Percentiles rank a stretch among this genome's conserved stretches.
These are phyloP conservation scores for Gymnothorax reevesii DNA, from an alignment of 2,797 vertebrate genomes.

Conservation along the genomic window DNA sequence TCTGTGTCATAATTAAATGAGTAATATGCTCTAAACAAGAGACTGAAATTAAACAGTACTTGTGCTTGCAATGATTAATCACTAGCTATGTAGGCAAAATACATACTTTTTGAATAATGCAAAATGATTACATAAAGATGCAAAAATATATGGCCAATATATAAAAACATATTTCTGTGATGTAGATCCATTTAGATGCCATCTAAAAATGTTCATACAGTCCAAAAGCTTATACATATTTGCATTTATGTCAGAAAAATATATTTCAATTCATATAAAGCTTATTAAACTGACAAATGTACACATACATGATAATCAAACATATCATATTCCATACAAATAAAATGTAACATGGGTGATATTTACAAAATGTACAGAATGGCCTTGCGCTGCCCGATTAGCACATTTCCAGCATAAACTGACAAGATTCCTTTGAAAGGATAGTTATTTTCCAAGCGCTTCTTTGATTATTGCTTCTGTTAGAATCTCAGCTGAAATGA, in stretches of 20 bases:
- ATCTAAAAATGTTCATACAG: not conserved
- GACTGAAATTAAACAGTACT: slow-evolving; percentile 18
- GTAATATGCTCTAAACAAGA: not conserved
- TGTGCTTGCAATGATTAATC: slow-evolving; percentile 11
- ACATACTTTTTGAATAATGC: slow-evolving; percentile 16
- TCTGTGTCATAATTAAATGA: not conserved
- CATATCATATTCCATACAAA: not conserved
- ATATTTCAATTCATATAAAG: not conserved
- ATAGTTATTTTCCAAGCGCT: not conserved
- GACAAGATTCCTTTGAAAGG: not conserved
- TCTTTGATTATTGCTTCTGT: not conserved
- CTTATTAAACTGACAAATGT: not conserved
- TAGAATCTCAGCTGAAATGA: not conserved
- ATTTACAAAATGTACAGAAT: slow-evolving; percentile 4
- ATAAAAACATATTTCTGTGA: slow-evolving; percentile 10
- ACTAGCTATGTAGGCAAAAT: slow-evolving; percentile 26
- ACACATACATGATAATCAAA: not conserved
- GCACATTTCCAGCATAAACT: not conserved
- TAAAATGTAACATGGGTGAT: not conserved
- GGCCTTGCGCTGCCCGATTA: not conserved
- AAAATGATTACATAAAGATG: slow-evolving; percentile 13
- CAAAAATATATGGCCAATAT: slow-evolving; percentile 1
- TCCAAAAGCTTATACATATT: slow-evolving; percentile 6
- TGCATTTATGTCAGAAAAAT: not conserved
- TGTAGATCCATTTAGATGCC: not conserved